A percentile compares a stretch with the other conserved stretches of the same genome.
Evolutionary conservation across 2,797 vertebrate species (phyloP).

Genomic region (Sphenodon punctatus): DNA sequence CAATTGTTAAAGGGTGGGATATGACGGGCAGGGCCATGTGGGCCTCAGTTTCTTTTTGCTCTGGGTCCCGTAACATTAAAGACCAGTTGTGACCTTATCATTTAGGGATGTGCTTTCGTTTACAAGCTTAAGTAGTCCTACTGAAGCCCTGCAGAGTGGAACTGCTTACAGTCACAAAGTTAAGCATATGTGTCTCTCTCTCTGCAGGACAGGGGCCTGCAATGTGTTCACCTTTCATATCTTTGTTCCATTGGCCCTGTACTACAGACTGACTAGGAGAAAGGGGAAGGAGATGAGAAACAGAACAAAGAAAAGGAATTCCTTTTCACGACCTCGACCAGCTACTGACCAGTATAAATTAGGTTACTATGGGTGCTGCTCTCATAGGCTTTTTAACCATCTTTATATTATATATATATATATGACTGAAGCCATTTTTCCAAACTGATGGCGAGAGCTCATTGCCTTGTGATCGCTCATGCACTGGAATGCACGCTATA

Average conservation of each 20-base stretch:
- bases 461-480: conserved; percentile 15
- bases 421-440: conserved; percentile 32
- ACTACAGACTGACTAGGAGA: background rate
- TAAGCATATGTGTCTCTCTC: background rate
- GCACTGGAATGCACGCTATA: conserved; percentile 32
- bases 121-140: no score
- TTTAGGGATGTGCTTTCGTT: no score
- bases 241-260: background rate
- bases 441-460: conserved; percentile 20
- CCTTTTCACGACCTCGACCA: background rate
- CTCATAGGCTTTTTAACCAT: background rate
- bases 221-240: background rate
- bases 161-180: background rate
- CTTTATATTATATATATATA: conserved; percentile 35
- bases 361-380: background rate
- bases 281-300: background rate
- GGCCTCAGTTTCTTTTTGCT: no score
- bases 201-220: background rate
- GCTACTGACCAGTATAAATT: conserved; percentile 22
- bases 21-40: no score
- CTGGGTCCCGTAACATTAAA: no score
- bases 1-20: no score
- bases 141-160: no score
- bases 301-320: background rate
- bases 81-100: no score